Conservation (phyloP, 2,797 vertebrate genomes). For the Myoxocephalus aenaeus region DNA sequence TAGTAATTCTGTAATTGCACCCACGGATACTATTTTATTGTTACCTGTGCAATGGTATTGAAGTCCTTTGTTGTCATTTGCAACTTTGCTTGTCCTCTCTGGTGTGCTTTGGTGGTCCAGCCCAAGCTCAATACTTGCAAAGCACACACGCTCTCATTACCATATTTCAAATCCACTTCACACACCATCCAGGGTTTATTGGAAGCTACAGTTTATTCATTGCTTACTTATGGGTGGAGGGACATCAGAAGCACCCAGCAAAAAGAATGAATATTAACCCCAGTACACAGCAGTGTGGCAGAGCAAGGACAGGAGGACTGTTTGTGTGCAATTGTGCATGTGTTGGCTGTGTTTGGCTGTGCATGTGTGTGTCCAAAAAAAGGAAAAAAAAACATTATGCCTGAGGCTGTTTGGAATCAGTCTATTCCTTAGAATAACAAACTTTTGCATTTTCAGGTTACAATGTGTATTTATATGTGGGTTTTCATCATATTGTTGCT, state of each 20-base stretch:
- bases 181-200: slow-evolving; percentile 68
- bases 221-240: slow-evolving; percentile 77
- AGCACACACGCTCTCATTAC: slow-evolving; percentile 48
- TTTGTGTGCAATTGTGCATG: slow-evolving; percentile 35
- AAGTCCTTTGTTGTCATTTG: slow-evolving; percentile 80
- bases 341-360: slow-evolving; percentile 25
- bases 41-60: slow-evolving; percentile 55
- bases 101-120: slow-evolving; percentile 54
- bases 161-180: slow-evolving; percentile 78
- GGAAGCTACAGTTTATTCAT: slow-evolving; percentile 79
- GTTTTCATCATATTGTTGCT: neutral
- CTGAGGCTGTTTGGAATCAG: slow-evolving; percentile 43
- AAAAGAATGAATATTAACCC: slow-evolving; percentile 73
- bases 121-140: slow-evolving; percentile 28
- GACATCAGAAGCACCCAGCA: slow-evolving; percentile 69
- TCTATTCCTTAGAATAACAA: slow-evolving; percentile 24
- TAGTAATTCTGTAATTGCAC: slow-evolving; percentile 76
- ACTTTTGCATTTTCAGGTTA: neutral
- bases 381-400: neutral
- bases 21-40: slow-evolving; percentile 70
- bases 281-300: slow-evolving; percentile 47
- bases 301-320: slow-evolving; percentile 37
- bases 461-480: neutral
- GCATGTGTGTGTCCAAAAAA: slow-evolving; percentile 23
- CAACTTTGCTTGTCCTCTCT: slow-evolving; percentile 63